Percentiles rank a stretch among this genome's conserved stretches.
Evolutionary conservation across 37 sponge, comb jelly and placozoan genomes (phyloP).

Genomic region (Corticium candelabrum): DNA sequence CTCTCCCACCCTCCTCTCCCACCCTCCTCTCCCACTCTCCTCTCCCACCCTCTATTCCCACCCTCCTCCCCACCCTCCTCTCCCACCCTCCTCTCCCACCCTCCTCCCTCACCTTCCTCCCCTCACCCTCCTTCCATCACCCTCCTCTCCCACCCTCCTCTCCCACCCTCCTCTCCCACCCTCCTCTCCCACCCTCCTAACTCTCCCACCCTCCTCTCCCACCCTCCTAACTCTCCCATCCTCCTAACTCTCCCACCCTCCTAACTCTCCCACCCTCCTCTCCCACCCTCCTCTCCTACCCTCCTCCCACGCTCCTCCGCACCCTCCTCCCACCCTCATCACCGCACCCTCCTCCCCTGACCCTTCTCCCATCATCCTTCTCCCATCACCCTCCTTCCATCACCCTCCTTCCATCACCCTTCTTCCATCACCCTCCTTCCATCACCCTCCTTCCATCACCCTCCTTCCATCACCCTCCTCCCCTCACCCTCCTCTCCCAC

Average conservation of each 20-base stretch:
- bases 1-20: slow-evolving; percentile 3
- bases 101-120: not conserved
- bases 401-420: too few species aligned
- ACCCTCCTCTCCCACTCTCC: slow-evolving; percentile 13
- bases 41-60: not conserved
- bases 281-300: slow-evolving; percentile 3
- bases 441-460: too few species aligned
- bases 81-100: not conserved
- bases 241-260: slow-evolving; percentile 2
- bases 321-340: too few species aligned
- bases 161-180: not conserved
- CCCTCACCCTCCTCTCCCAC: too few species aligned
- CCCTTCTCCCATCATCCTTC: too few species aligned
- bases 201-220: not conserved
- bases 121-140: not conserved
- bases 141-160: not conserved
- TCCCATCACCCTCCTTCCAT: too few species aligned
- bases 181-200: too few species aligned
- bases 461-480: too few species aligned
- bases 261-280: not conserved
- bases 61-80: not conserved
- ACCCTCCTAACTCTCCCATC: not conserved
- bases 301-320: not conserved
- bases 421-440: too few species aligned
- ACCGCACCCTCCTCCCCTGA: too few species aligned